Conservation (phyloP, 2,113 vertebrate genomes). For the Rafetus swinhoei region DNA sequence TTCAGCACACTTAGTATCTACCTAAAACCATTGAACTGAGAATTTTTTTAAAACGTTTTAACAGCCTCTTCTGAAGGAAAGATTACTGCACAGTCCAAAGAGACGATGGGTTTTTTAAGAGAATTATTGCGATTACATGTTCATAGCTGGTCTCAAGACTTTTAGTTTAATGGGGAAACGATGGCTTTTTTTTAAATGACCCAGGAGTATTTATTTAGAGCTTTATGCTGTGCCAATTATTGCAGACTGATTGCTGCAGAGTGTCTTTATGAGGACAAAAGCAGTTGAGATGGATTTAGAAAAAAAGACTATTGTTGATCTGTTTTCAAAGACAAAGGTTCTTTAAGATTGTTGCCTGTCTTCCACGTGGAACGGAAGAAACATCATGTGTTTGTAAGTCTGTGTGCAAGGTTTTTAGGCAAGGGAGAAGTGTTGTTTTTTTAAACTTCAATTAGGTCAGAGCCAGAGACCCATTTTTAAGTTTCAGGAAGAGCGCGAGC, state of each 20-base stretch:
- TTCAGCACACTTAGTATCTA: conserved; percentile 1
- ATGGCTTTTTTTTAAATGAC: neutral
- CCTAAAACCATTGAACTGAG: neutral
- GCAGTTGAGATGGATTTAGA: neutral
- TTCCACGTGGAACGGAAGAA: neutral
- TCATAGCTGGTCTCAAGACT: conserved; percentile 8
- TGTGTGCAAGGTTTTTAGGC: neutral
- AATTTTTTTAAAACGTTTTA: neutral
- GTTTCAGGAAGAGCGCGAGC: neutral
- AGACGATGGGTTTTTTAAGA: neutral
- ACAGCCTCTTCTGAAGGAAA: neutral
- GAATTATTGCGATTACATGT: neutral
- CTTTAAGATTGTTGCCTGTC: neutral
- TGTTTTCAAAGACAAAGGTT: neutral
- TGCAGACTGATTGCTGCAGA: neutral
- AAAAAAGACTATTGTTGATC: neutral
- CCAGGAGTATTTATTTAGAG: neutral
- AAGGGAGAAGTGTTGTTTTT: neutral
- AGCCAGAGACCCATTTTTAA: conserved; percentile 10
- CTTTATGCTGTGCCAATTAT: neutral
- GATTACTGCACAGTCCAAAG: neutral
- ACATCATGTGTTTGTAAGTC: neutral
- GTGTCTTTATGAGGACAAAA: conserved; percentile 19
- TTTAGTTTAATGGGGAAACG: conserved; percentile 1
- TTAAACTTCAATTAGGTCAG: neutral